These are phyloP conservation scores for Melolontha melolontha DNA, from an alignment of 2,888 invertebrate genomes.

Conservation along the genomic window DNA sequence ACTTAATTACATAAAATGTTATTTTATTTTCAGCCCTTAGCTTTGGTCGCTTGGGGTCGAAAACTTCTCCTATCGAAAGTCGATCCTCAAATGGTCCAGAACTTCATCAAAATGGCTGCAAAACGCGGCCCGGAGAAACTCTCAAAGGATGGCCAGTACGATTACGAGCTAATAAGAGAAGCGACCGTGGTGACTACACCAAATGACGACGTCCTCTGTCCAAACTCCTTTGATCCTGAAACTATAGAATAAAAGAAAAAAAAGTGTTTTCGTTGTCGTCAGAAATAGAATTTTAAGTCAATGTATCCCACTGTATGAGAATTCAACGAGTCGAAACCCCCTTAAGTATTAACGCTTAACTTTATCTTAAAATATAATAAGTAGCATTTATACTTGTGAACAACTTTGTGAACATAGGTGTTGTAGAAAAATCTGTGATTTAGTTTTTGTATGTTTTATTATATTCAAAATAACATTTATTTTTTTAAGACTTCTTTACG, in stretches of 20 bases:
- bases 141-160: conserved; percentile 70
- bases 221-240: conserved; percentile 17
- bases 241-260: conserved; percentile 17
- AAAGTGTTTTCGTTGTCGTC: background rate
- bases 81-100: conserved; percentile 67
- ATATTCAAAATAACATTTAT: background rate
- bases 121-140: conserved; percentile 71
- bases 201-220: conserved; percentile 66
- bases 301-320: no score
- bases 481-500: background rate
- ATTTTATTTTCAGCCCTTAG: conserved; percentile 73
- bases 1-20: no score
- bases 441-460: conserved; percentile 27
- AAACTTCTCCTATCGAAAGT: conserved; percentile 78
- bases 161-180: conserved; percentile 63
- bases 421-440: conserved; percentile 23
- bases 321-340: no score
- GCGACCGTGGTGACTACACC: conserved; percentile 65
- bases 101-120: conserved; percentile 75
- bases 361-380: background rate
- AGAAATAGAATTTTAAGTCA: no score
- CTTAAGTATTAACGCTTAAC: no score
- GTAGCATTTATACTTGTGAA: conserved; percentile 5
- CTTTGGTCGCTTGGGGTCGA: conserved; percentile 81
- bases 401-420: background rate